Evolutionary conservation across 2,797 vertebrate genomes (phyloP), one percentile per base, ranked within the genome.

Genomic region (Margarornis squamiger): DNA sequence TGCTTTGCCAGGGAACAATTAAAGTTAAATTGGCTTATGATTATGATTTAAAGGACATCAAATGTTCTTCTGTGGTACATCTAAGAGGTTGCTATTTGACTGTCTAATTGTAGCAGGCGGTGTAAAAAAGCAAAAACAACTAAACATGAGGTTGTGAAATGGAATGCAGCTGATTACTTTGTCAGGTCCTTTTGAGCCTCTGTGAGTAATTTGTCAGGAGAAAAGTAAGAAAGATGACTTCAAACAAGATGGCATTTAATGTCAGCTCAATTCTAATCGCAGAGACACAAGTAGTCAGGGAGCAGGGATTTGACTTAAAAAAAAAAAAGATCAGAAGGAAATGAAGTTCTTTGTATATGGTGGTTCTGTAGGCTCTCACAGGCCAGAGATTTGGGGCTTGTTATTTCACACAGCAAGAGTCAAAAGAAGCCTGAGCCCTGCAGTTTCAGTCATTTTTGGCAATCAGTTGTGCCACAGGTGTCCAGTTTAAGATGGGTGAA

Each of bases 341-440:
- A 24, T 0, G 1, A 63, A 67, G 17, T 10, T 71, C 16, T 21
- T 0, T 32, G 21, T 71, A 5, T 57, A 9, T 34, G 19, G 9
- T 82, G 45, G 21, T 61, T 74, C 23, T 41, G 8, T 48, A 70
- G 16, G 34, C 7, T 71, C 8, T 48, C 70, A 16, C 23, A 22
- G 11, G 4, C 26, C 5, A 13, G 14, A 34, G 8, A 6, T 46
- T 48, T 67, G 26, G 10, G 45, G 5, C 24, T 82, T 77, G 7
- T 19, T 72, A 10, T 68, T 92, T 73, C 10, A 21, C 7, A 3
- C 12, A 74, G 26, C 10, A 38, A 15, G 15, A 61, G 41, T 19
- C 12, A 55, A 70, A 66, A 20, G 8, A 30, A 43, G 12, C 24
- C 38, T 23, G 12, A 49, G n/a, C 14, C 36, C 32, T 71, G 61